Evolutionary conservation across 2,888 invertebrate species (phyloP).

Genomic region (Drosophila kambysellisi): DNA sequence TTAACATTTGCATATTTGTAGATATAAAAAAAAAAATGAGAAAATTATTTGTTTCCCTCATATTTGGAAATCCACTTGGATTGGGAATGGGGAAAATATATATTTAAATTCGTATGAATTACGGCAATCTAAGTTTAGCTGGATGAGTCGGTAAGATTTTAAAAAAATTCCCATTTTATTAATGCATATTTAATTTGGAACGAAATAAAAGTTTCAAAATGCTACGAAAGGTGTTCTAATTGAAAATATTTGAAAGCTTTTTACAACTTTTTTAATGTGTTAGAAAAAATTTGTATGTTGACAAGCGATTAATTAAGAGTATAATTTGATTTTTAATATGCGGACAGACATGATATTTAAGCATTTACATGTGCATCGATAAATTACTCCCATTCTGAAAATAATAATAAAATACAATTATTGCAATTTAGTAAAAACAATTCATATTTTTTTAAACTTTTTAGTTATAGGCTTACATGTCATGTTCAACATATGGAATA

Average conservation of each 20-base stretch:
- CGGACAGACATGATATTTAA: background rate
- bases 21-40: background rate
- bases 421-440: background rate
- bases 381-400: background rate
- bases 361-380: background rate
- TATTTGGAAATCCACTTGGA: background rate
- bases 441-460: background rate
- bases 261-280: background rate
- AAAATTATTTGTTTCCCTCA: background rate
- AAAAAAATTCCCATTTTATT: background rate
- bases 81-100: background rate
- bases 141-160: background rate
- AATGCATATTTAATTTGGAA: background rate
- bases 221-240: background rate
- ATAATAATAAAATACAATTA: background rate
- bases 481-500: background rate
- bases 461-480: background rate
- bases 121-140: background rate
- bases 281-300: background rate
- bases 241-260: background rate
- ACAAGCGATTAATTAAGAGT: background rate
- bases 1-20: background rate
- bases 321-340: background rate
- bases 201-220: background rate
- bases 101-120: background rate